Conservation (phyloP, 2,113 vertebrate genomes). For the Coptodon bakossiorum region DNA sequence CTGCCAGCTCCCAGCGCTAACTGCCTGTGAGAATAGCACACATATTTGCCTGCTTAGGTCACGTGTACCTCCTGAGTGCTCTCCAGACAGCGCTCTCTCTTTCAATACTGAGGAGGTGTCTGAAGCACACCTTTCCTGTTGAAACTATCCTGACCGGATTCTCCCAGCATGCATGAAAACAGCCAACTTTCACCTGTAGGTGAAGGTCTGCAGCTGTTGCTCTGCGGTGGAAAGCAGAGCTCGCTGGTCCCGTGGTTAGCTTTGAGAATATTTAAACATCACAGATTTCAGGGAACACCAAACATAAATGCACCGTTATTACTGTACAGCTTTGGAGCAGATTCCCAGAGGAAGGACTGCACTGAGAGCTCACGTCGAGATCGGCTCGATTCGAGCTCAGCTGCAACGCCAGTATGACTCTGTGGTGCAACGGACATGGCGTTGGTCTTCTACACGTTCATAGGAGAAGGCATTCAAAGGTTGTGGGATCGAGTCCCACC, state of each 20-base stretch:
- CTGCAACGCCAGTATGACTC: rapidly evolving
- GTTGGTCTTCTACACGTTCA: rapidly evolving
- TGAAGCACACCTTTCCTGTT: not conserved
- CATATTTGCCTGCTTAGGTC: not conserved
- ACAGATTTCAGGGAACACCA: not conserved
- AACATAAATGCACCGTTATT: rapidly evolving
- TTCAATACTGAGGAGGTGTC: not conserved
- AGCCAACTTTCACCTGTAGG: not conserved
- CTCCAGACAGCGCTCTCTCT: not conserved
- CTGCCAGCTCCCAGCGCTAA: not conserved
- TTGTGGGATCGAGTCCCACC: not conserved
- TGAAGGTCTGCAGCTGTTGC: not conserved
- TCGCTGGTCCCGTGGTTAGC: not conserved
- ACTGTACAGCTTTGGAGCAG: not conserved
- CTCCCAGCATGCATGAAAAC: not conserved
- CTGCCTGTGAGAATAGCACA: not conserved
- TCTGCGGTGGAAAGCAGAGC: not conserved
- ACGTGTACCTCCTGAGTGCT: rapidly evolving
- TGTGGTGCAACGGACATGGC: rapidly evolving
- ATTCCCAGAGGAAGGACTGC: not conserved
- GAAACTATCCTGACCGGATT: not conserved
- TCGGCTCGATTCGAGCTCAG: too few relatives aligned
- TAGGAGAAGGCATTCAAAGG: rapidly evolving
- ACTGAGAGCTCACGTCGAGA: not conserved
- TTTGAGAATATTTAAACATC: not conserved